phyloP scores from a whole-genome alignment of 2,113 vertebrate species.

The Nothocercus nigrocapillus region DNA sequence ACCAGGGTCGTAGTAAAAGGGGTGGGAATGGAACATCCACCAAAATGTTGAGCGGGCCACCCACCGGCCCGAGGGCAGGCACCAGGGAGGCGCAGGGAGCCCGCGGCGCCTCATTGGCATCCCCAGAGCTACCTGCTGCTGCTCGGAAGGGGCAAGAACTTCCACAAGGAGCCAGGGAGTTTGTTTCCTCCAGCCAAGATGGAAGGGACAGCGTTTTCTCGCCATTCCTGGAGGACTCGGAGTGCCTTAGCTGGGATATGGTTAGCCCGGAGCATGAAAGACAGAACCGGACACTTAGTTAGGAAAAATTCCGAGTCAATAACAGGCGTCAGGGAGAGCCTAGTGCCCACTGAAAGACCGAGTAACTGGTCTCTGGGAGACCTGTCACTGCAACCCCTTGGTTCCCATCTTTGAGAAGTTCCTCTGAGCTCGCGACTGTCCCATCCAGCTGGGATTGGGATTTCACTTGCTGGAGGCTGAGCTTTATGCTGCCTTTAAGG shows the following conservation, averaged over 20 bases:
- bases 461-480: not conserved
- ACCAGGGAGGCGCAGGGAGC: not conserved
- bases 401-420: not conserved
- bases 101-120: slow-evolving; percentile 61
- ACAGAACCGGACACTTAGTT: not conserved
- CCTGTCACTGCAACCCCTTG: not conserved
- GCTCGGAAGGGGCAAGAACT: slow-evolving; percentile 61
- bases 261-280: not conserved
- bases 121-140: slow-evolving; percentile 72
- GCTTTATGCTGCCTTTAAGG: not conserved
- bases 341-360: not conserved
- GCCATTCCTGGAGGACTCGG: not conserved
- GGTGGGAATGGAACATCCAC: slow-evolving; percentile 89
- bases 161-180: slow-evolving; percentile 66
- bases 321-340: not conserved
- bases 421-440: not conserved
- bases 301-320: not conserved
- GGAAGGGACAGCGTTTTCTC: slow-evolving; percentile 4
- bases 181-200: slow-evolving; percentile 59
- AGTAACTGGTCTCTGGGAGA: not conserved
- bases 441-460: not conserved
- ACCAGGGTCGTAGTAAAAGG: slow-evolving; percentile 86
- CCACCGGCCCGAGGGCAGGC: slow-evolving; percentile 81
- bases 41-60: slow-evolving; percentile 76
- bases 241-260: not conserved